These are phyloP conservation scores for Aleiodes sp. DNA, from an alignment of 1,140 invertebrate genomes.

Conservation along the genomic window DNA sequence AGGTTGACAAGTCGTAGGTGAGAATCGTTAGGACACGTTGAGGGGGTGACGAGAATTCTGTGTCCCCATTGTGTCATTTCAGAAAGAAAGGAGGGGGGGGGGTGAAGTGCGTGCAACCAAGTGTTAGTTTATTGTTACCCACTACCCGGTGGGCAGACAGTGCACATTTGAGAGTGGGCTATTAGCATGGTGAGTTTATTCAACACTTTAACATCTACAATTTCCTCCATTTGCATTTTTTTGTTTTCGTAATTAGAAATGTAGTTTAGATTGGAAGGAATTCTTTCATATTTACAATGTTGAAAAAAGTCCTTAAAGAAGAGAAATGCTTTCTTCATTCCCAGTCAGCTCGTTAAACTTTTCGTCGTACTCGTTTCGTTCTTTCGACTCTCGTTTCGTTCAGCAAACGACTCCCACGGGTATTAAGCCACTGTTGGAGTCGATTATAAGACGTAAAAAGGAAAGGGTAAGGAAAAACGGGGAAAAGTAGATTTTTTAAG, in stretches of 20 bases:
- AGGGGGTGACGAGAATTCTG: slow-evolving; percentile 21
- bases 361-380: slow-evolving; percentile 57
- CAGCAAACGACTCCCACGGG: slow-evolving; percentile 51
- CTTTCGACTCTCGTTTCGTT: slow-evolving; percentile 46
- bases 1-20: slow-evolving; percentile 44
- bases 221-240: slow-evolving; percentile 46
- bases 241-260: no score
- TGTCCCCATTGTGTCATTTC: slow-evolving; percentile 55
- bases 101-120: slow-evolving; percentile 49
- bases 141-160: slow-evolving; percentile 59
- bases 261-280: no score
- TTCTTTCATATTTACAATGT: neutral
- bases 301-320: neutral
- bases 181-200: slow-evolving; percentile 18
- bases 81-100: slow-evolving; percentile 16
- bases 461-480: slow-evolving; percentile 23
- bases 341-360: slow-evolving; percentile 60
- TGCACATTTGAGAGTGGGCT: slow-evolving; percentile 57
- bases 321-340: neutral
- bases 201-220: neutral
- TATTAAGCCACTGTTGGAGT: slow-evolving; percentile 42
- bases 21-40: slow-evolving; percentile 58
- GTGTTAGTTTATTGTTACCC: slow-evolving; percentile 67
- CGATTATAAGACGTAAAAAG: slow-evolving; percentile 50
- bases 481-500: neutral